These are phyloP conservation scores for Epizoanthus stellaris DNA, from an alignment of 92 coral and sea anemone species.

Conservation along the genomic window DNA sequence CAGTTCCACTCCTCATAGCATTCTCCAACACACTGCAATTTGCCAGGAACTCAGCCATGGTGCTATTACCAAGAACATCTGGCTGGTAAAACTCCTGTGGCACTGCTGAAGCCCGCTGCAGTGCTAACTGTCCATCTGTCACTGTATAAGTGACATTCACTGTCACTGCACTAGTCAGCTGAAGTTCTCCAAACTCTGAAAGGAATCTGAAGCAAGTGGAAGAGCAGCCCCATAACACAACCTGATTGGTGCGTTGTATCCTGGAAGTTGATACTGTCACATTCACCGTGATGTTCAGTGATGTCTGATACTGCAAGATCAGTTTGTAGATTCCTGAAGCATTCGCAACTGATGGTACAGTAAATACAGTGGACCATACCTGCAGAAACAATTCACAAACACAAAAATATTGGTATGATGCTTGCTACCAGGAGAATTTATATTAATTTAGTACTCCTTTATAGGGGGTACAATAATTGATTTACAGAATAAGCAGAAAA, in stretches of 20 bases:
- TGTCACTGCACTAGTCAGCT: constrained; percentile 53
- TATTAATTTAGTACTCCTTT: neutral
- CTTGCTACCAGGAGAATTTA: too few species aligned
- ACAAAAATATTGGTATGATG: neutral
- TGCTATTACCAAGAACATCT: constrained; percentile 49
- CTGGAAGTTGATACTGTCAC: constrained; percentile 36
- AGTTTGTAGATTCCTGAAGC: constrained; percentile 64
- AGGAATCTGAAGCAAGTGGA: constrained; percentile 19
- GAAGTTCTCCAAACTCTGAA: constrained; percentile 24
- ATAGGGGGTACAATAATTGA: neutral
- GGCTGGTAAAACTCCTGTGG: constrained; percentile 83
- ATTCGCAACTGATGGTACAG: constrained; percentile 9
- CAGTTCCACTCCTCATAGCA: constrained; percentile 39
- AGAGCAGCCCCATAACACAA: constrained; percentile 7
- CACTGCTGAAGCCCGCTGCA: constrained; percentile 60
- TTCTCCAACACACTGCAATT: constrained; percentile 77
- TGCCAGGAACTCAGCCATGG: constrained; percentile 61
- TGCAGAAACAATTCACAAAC: neutral
- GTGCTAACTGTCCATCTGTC: constrained; percentile 41
- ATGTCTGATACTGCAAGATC: constrained; percentile 63
- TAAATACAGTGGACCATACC: constrained; percentile 9
- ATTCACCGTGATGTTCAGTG: constrained; percentile 39
- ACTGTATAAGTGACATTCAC: constrained; percentile 64
- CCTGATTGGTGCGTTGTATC: neutral
- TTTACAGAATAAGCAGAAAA: too few species aligned